A percentile compares a stretch with the other conserved stretches of the same genome.
Conservation (phyloP, 2,797 vertebrate genomes). For the Notolabrus celidotus region DNA sequence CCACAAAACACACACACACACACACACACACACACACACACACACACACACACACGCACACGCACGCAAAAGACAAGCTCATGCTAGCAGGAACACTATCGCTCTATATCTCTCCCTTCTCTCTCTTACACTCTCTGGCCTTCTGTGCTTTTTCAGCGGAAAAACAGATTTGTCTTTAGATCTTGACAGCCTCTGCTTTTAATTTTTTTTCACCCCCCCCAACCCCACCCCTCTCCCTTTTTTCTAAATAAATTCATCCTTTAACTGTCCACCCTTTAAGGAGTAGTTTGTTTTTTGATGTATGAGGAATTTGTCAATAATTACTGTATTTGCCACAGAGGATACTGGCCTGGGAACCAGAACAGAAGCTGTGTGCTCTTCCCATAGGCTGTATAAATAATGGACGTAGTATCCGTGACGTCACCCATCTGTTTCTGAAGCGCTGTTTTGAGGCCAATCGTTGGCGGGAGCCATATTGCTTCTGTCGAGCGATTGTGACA, state of each 20-base stretch:
- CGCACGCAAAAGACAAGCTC: constrained; percentile 31
- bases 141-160: constrained; percentile 21
- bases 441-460: no score
- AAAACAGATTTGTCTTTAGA: constrained; percentile 37
- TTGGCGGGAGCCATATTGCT: no score
- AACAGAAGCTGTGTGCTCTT: no score
- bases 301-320: no score
- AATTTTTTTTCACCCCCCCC: background rate
- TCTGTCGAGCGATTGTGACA: no score
- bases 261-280: background rate
- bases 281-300: no score
- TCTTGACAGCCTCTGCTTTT: constrained; percentile 12
- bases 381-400: no score
- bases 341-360: no score
- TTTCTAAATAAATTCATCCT: background rate
- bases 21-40: background rate
- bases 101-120: background rate
- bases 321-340: no score
- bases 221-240: background rate
- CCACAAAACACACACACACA: no score
- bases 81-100: constrained; percentile 28
- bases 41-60: constrained; percentile 15
- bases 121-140: constrained; percentile 16
- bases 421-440: no score
- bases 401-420: no score